Base-by-base conservation (phyloP, 1,140 invertebrate genomes). In the Cydia fagiglandana region DNA sequence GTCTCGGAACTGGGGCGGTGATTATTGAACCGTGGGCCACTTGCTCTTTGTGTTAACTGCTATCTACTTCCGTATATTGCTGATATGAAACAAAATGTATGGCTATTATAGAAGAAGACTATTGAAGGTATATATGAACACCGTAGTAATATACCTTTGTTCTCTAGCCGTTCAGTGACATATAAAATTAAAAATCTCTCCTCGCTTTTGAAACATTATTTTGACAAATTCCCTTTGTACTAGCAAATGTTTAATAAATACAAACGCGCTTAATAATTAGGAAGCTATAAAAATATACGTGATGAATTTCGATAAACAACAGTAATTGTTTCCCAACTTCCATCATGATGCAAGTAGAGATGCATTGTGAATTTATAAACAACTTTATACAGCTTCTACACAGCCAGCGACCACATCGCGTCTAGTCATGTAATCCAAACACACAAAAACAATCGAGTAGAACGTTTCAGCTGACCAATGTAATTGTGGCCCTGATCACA, bases 351-450 rank as follows among this genome's bases (percentile, higher is more conserved):
- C 73, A 75, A 75, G 75, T 74, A 66, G 74, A 41, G 78, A 74
- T 79, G 77, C 75, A 80, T 76, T 80, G 76, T 84, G 82, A 84
- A 87, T 86, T 86, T 87, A 82, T 86, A 87, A 83, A 77, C 81
- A 75, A 77, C 78, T 24, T 61, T 61, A 61, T 24, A 61, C 56
- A 61, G 17, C 56, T 17, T 15, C 17, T 53, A 53, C 2, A 17
- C 56, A 61, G 56, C 56, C 20, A 61, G 17, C 56, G 56, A 24
- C 56, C 56, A 61, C 56, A 20, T 24, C 56, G 10, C 79, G 78
- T 53, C n/a, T n/a, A 53, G 15, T 4, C n/a, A 9, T 53, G 5
- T 61, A 61, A 17, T 61, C 56, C 20, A 24, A 61, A 24, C 20
- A 61, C 20, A 56, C n/a, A 9, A n/a, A 9, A 7, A 50, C 47